Conservation (phyloP, 2,797 vertebrate species). For the Enteromius paludinosus region DNA sequence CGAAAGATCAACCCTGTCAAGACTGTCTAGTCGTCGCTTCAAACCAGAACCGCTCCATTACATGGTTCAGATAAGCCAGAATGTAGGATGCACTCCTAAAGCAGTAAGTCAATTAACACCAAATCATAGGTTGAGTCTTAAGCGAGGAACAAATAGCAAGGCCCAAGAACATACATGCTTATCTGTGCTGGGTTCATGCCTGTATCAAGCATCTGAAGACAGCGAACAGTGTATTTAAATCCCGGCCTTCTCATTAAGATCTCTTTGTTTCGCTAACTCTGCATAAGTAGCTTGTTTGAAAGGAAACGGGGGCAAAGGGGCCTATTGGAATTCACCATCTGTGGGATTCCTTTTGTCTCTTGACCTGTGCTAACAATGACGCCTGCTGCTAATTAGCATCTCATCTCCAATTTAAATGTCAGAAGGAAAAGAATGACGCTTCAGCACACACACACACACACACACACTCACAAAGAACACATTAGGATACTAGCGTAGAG, state of each 20-base stretch:
- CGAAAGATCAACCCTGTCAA: constrained; percentile 20
- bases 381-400: constrained; percentile 64
- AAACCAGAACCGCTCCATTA: constrained; percentile 41
- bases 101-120: constrained; percentile 12
- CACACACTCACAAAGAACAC: constrained; percentile 48
- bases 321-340: constrained; percentile 57
- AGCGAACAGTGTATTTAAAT: constrained; percentile 39
- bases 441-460: constrained; percentile 7
- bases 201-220: constrained; percentile 22
- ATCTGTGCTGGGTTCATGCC: background rate
- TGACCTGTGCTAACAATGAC: constrained; percentile 59
- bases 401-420: constrained; percentile 64
- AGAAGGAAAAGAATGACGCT: constrained; percentile 52
- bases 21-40: background rate
- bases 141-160: background rate
- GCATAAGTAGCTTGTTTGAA: constrained; percentile 51
- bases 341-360: constrained; percentile 54
- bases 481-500: constrained; percentile 43
- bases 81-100: constrained; percentile 31
- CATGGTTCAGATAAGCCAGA: constrained; percentile 40
- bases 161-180: constrained; percentile 17
- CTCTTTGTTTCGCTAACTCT: constrained; percentile 55
- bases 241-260: constrained; percentile 52
- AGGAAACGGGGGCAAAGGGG: constrained; percentile 38
- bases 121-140: constrained; percentile 12